phyloP scores from a whole-genome alignment of 2,797 vertebrate species.

The Coregonus ussuriensis region DNA sequence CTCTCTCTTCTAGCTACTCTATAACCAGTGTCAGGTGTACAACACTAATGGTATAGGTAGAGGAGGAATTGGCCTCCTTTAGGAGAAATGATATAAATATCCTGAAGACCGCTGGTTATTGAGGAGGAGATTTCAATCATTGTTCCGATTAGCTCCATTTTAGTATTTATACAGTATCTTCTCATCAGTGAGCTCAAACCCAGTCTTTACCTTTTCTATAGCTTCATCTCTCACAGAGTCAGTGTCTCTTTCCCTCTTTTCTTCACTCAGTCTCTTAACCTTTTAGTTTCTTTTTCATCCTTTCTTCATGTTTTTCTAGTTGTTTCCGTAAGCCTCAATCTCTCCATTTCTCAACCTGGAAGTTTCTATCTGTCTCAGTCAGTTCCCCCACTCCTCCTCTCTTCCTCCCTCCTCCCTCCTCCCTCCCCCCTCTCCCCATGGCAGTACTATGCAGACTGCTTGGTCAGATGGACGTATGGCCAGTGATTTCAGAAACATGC shows the following conservation, averaged over 20 bases:
- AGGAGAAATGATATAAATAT: conserved; percentile 45
- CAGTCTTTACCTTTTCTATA: not conserved
- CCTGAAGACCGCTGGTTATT: conserved; percentile 17
- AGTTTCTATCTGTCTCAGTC: not conserved
- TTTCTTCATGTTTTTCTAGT: not conserved
- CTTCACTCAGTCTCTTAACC: not conserved
- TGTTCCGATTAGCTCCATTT: not conserved
- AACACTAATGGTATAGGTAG: conserved; percentile 53
- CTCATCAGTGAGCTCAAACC: not conserved
- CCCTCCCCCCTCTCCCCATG: conserved; percentile 8
- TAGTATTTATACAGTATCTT: not conserved
- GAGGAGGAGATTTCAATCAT: conserved; percentile 36
- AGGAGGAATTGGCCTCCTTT: conserved; percentile 35
- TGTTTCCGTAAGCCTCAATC: not conserved
- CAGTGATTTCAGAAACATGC: conserved; percentile 76
- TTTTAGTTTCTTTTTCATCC: not conserved
- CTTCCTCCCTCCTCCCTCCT: not conserved
- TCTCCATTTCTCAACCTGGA: not conserved
- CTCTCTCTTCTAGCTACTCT: conserved; percentile 18
- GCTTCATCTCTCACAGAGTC: not conserved
- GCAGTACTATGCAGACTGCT: conserved; percentile 23
- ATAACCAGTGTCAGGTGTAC: conserved; percentile 59
- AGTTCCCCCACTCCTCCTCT: not conserved
- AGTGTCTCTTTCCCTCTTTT: not conserved
- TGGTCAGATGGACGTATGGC: conserved; percentile 62